Conservation (phyloP, 2,797 vertebrate species). For the Cuculus canorus region DNA sequence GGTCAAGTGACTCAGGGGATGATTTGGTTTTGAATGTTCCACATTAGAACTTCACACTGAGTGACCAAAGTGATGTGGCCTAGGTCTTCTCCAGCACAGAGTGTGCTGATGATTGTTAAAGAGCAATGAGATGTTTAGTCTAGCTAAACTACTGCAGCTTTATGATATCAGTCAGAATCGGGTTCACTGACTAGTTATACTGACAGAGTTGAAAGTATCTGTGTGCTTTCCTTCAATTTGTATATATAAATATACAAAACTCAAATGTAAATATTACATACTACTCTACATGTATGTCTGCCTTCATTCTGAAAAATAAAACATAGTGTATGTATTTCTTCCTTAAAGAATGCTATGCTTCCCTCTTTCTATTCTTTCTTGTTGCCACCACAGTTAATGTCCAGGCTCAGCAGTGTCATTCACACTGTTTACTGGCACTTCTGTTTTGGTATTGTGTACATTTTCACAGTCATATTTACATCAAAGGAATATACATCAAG, state of each 20-base stretch:
- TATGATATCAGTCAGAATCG: background rate
- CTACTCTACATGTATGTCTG: background rate
- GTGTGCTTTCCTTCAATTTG: background rate
- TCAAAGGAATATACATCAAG: background rate
- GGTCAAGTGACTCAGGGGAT: background rate
- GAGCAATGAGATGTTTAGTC: background rate
- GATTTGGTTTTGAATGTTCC: background rate
- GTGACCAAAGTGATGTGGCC: background rate
- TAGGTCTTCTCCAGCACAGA: background rate
- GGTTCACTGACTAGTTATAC: background rate
- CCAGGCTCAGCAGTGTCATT: background rate
- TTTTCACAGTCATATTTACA: background rate
- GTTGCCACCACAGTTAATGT: background rate
- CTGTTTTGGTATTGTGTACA: background rate
- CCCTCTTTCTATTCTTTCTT: background rate
- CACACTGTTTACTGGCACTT: background rate
- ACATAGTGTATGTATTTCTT: background rate
- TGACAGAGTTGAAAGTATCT: background rate
- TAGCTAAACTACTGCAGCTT: background rate
- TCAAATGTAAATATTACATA: background rate
- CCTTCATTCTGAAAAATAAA: background rate
- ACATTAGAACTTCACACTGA: background rate
- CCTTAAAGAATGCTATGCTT: background rate
- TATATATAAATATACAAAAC: background rate
- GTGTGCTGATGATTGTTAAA: background rate